Evolutionary conservation across 2,888 invertebrate genomes (phyloP).

Genomic region (Xestia xanthographa): DNA sequence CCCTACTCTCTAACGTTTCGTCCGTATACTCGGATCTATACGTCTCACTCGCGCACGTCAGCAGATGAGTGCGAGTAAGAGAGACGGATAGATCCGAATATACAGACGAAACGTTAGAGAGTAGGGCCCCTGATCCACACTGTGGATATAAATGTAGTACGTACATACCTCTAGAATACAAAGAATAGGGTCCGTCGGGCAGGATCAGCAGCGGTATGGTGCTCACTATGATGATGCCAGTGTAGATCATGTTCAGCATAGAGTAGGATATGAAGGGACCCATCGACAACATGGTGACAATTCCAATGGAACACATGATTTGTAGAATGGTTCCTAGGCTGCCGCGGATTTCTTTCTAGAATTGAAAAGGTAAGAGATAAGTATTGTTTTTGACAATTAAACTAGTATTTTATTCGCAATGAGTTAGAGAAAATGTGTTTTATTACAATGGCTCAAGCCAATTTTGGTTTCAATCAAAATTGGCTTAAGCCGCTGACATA

Average conservation of each 20-base stretch:
- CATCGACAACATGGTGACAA: conserved; percentile 78
- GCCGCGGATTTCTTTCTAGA: conserved; percentile 83
- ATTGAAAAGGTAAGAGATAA: conserved; percentile 15
- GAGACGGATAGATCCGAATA: too few relatives aligned
- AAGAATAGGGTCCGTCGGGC: conserved; percentile 82
- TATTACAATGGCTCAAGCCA: too few relatives aligned
- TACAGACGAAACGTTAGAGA: too few relatives aligned
- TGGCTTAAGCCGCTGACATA: not conserved
- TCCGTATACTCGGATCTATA: too few relatives aligned
- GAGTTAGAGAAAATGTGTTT: not conserved
- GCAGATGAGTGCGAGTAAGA: too few relatives aligned
- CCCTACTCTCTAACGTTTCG: too few relatives aligned
- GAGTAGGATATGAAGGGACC: conserved; percentile 80
- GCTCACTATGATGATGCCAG: conserved; percentile 63
- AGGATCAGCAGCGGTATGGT: conserved; percentile 77
- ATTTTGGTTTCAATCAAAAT: too few relatives aligned
- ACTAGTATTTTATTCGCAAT: not conserved
- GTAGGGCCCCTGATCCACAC: too few relatives aligned
- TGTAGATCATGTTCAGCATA: conserved; percentile 71
- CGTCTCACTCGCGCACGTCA: too few relatives aligned
- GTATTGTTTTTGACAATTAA: too few relatives aligned
- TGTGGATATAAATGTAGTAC: not conserved
- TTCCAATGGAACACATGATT: conserved; percentile 78
- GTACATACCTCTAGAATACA: conserved; percentile 80
- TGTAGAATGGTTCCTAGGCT: conserved; percentile 81